Conservation (phyloP, 2,888 invertebrate species). For the Chrysomela aeneicollis region DNA sequence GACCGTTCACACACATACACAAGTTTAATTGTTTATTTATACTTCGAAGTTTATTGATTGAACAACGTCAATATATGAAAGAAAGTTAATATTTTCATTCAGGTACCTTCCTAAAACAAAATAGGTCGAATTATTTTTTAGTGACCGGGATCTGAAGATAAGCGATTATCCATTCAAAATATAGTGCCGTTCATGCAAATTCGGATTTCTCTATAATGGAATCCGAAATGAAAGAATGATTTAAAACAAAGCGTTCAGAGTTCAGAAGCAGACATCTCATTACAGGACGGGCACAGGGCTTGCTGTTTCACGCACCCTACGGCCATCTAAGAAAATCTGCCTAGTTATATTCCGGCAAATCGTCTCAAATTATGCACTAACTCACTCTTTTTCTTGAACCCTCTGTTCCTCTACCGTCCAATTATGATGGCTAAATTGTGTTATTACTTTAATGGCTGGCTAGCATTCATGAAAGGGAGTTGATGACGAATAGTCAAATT, state of each 20-base stretch:
- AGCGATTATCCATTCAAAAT: too few species aligned
- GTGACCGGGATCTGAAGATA: too few species aligned
- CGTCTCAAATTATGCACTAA: conserved; percentile 26
- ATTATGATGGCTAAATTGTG: conserved; percentile 19
- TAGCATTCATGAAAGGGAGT: too few species aligned
- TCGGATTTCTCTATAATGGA: conserved; percentile 47
- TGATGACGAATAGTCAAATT: too few species aligned
- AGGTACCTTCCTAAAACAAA: too few species aligned
- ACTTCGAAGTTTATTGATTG: too few species aligned
- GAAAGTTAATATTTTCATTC: too few species aligned
- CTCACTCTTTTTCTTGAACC: conserved; percentile 16
- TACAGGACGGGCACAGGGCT: conserved; percentile 31
- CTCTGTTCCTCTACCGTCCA: conserved; percentile 9
- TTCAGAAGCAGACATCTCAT: conserved; percentile 44
- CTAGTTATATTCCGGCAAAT: conserved; percentile 32
- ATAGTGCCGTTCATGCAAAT: conserved; percentile 30
- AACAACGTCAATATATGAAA: too few species aligned
- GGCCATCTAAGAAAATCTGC: conserved; percentile 19
- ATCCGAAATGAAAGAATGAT: conserved; percentile 47
- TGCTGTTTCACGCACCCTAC: conserved; percentile 14
- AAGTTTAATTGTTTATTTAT: not conserved
- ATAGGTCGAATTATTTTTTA: too few species aligned
- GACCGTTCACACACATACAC: not conserved
- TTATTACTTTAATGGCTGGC: conserved; percentile 7
- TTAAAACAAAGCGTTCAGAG: conserved; percentile 44